Base-by-base conservation (phyloP, 2,113 vertebrate genomes). In the Stegastes partitus region DNA sequence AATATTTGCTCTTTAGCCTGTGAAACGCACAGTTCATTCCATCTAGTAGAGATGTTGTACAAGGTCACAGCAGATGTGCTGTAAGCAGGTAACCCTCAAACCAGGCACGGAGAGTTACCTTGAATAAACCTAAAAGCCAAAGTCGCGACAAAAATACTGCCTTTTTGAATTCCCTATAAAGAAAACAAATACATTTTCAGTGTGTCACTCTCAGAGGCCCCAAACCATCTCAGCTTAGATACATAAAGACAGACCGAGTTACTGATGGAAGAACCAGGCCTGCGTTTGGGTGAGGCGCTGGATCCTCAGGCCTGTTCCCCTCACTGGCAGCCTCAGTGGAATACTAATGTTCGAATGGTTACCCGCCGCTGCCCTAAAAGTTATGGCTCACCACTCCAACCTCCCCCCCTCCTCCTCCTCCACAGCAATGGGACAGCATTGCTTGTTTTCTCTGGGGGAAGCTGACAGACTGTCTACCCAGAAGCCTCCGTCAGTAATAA, bases 261-360 rank as follows among this genome's bases (percentile, higher is more conserved):
- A 50, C 57, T 71, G 75, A 69, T 51, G 31, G 74, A 75, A 62
- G 80, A 78, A 82, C 67, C 66, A 65, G 79, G 70, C 83, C 75
- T 86, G 69, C 16, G 11, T 80, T 77, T 77, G 79, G 84, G 61
- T 79, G 70, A 86, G 66, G 62, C 74, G 31, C 56, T 81, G 74
- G 78, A 74, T 87, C 80, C 63, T 79, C n/a, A 54, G 89, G 80
- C 87, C 75, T 66, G 51, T 59, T 87, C 78, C 68, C 68, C 53
- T 72, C 57, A 47, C 81, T 82, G 81, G 68, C 71, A 77, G 66
- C 84, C 87, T 87, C 92, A 65, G 61, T 63, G 84, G 92, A 93
- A 90, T 91, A 92, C 87, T 87, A 91, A 94, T 92, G 82, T 77
- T 77, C n/a, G 19, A 89, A 83, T 39, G 68, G 84, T 89, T 85